These are phyloP conservation scores for Schizotus pectinicornis DNA, from an alignment of 2,888 invertebrate species.

Conservation along the genomic window DNA sequence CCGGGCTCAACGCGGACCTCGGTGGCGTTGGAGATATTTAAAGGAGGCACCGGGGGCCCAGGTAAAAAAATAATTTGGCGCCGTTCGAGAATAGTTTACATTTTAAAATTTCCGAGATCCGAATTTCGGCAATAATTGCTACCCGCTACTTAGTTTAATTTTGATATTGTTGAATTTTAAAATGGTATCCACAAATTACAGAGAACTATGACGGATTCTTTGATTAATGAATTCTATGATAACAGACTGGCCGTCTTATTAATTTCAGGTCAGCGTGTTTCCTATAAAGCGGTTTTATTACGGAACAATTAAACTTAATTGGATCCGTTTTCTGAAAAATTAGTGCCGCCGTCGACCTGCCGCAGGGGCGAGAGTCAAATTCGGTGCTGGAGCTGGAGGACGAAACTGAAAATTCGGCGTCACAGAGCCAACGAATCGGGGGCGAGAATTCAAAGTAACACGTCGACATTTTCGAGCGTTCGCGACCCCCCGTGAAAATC, in stretches of 20 bases:
- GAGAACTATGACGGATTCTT: slow-evolving; percentile 48
- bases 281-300: slow-evolving; percentile 11
- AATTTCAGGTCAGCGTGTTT: slow-evolving; percentile 11
- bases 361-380: too few relatives aligned
- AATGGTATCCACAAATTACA: slow-evolving; percentile 50
- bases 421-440: too few relatives aligned
- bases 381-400: too few relatives aligned
- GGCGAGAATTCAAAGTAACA: too few relatives aligned
- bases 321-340: not conserved
- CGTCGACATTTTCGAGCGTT: too few relatives aligned
- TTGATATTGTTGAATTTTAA: slow-evolving; percentile 44
- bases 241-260: slow-evolving; percentile 15
- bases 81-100: slow-evolving; percentile 47
- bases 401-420: too few relatives aligned
- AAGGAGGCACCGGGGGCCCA: slow-evolving; percentile 26
- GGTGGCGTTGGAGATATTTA: slow-evolving; percentile 27
- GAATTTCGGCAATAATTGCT: slow-evolving; percentile 51
- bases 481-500: too few relatives aligned
- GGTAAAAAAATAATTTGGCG: slow-evolving; percentile 51
- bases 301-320: slow-evolving; percentile 8
- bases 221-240: slow-evolving; percentile 50
- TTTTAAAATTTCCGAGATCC: slow-evolving; percentile 44
- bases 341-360: too few relatives aligned
- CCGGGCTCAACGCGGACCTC: slow-evolving; percentile 12
- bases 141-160: slow-evolving; percentile 50